These are phyloP conservation scores for Hybos culiciformis DNA, from an alignment of 2,888 invertebrate species.

Conservation along the genomic window DNA sequence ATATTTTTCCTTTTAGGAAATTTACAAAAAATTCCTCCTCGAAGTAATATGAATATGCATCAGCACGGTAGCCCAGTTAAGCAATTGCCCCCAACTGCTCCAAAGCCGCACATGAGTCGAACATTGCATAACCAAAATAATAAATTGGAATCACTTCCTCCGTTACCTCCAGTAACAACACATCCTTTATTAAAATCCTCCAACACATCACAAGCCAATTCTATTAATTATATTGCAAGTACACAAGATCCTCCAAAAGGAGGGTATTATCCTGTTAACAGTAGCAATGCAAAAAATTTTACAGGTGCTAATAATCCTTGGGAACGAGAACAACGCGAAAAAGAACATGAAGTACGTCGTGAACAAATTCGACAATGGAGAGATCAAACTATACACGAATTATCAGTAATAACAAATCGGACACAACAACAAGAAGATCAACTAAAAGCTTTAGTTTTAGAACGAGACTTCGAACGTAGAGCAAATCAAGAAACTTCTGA, in stretches of 20 bases:
- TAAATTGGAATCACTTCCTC: conserved; percentile 37
- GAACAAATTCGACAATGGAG: conserved; percentile 67
- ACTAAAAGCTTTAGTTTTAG: conserved; percentile 74
- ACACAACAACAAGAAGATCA: conserved; percentile 76
- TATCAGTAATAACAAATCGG: conserved; percentile 54
- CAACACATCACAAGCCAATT: conserved; percentile 23
- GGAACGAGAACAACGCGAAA: conserved; percentile 87
- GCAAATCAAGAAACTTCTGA: conserved; percentile 70
- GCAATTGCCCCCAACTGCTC: conserved; percentile 42
- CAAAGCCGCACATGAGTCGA: conserved; percentile 39
- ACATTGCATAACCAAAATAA: conserved; percentile 16
- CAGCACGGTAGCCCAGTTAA: conserved; percentile 35
- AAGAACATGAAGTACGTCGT: conserved; percentile 55
- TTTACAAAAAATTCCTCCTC: conserved; percentile 5
- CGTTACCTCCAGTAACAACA: conserved; percentile 54
- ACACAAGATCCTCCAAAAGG: conserved; percentile 60
- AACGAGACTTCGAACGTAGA: conserved; percentile 84
- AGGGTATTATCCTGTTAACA: conserved; percentile 46
- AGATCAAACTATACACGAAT: conserved; percentile 73
- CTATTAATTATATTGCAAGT: conserved; percentile 50
- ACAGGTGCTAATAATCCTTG: conserved; percentile 59
- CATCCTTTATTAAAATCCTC: conserved; percentile 48
- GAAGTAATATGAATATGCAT: too few relatives aligned
- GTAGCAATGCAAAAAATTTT: conserved; percentile 17
- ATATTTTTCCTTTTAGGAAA: too few relatives aligned